Conservation (phyloP, 2,113 vertebrate species). For the Melanerpes formicivorus region DNA sequence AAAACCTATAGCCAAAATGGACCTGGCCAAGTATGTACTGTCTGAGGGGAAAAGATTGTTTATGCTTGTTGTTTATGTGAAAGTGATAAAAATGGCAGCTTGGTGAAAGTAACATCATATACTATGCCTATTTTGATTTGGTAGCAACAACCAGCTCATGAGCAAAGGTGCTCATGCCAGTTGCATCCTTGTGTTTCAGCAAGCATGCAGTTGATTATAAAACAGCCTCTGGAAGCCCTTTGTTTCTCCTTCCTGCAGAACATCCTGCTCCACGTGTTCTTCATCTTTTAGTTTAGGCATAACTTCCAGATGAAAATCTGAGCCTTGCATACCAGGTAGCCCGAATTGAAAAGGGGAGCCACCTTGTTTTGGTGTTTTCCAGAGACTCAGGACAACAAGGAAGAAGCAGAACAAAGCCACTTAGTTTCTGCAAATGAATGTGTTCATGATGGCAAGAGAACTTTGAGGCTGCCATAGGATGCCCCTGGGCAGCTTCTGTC, state of each 20-base stretch:
- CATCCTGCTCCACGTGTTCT: neutral
- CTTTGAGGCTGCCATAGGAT: neutral
- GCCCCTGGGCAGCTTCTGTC: neutral
- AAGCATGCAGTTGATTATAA: neutral
- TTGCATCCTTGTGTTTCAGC: neutral
- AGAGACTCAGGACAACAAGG: neutral
- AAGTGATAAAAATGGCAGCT: neutral
- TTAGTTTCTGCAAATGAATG: neutral
- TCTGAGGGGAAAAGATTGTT: neutral
- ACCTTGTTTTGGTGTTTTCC: neutral
- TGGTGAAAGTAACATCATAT: neutral
- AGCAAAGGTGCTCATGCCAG: neutral
- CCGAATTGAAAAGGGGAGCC: neutral
- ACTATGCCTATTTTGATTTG: neutral
- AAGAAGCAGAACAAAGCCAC: neutral
- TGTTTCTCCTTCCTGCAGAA: neutral
- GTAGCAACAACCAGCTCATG: neutral
- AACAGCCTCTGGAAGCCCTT: neutral
- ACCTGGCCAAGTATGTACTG: neutral
- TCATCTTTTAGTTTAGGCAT: neutral
- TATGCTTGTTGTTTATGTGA: neutral
- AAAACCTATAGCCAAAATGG: neutral
- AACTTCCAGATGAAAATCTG: neutral
- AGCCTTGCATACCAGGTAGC: neutral
- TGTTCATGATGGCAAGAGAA: neutral